Evolutionary conservation across 2,888 invertebrate genomes (phyloP).

Genomic region (Hydroisotoma schaefferi): DNA sequence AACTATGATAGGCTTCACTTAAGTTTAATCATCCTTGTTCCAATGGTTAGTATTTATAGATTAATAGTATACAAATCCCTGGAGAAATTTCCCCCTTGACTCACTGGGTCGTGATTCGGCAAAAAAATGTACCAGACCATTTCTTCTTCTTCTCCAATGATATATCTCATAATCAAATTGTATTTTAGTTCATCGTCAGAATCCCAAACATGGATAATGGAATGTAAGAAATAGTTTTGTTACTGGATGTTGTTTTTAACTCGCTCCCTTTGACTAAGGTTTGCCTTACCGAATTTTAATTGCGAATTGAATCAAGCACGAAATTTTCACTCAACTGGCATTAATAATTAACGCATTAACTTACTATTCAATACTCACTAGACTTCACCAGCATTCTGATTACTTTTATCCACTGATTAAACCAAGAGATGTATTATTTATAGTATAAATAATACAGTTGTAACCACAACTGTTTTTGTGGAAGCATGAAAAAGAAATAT

Average conservation of each 20-base stretch:
- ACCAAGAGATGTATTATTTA: no score
- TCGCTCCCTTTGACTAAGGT: no score
- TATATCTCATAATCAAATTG: slow-evolving; percentile 2
- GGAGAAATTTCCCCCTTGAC: slow-evolving; percentile 6
- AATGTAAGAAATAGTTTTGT: background rate
- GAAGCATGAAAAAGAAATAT: background rate
- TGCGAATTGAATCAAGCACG: no score
- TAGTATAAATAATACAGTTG: no score
- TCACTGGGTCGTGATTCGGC: slow-evolving; percentile 37
- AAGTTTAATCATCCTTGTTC: slow-evolving; percentile 19
- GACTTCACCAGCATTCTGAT: no score
- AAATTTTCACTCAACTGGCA: no score
- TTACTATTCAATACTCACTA: no score
- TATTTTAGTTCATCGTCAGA: background rate
- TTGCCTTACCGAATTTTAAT: no score
- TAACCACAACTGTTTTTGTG: no score
- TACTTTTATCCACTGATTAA: no score
- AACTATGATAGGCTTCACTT: slow-evolving; percentile 1
- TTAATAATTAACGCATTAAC: no score
- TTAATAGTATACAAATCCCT: background rate
- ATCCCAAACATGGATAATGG: background rate
- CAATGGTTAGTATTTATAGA: background rate
- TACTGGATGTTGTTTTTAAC: no score
- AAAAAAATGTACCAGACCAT: slow-evolving; percentile 11
- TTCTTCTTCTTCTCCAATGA: background rate